Base-by-base conservation (phyloP, 2,113 vertebrate species). In the Oryzias woworae region DNA sequence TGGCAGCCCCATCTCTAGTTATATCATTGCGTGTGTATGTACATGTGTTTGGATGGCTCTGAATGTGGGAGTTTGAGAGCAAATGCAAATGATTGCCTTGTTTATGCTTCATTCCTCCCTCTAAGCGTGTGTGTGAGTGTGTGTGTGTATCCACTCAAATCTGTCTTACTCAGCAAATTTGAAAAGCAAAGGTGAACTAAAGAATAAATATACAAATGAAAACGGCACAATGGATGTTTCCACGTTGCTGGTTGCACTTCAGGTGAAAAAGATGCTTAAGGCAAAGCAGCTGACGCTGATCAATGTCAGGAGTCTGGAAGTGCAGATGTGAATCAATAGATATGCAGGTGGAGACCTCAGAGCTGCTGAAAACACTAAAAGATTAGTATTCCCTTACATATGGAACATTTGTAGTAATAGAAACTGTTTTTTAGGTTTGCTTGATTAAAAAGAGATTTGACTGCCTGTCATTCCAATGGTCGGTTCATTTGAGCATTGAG, bases 371-470 rank as follows among this genome's bases (percentile, higher is more conserved):
- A 68, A 75, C 66, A 69, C 44, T 66, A 66, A 44, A 70, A 68
- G 75, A 88, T 91, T 85, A 76, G 66, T 18, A 86, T 83, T 73
- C 56, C 48, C 47, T 70, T 53, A 31, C 17, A 20, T 22, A 12
- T 67, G 66, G 64, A 63, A 51, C 75, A 58, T 71, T 62, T 77
- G 65, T 58, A 51, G 73, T 45, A 52, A 46, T 53, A 6, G 26
- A 26, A 4, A 26, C 26, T 4, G 26, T 28, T 26, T 28, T 28
- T 2, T 28, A 28, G 26, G 26, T 28, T 28, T 28, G 26, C 26
- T 28, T 5, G 4, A 28, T 4, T 28, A 28, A 5, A 28, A 28
- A 26, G 5, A 28, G 7, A 28, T 28, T 6, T 28, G 26, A 28
- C 26, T 6, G 26, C 5, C 4, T 28, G 4, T 28, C 26, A 28